Evolutionary conservation across 1,140 invertebrate species (phyloP).

Genomic region (Bombus confusus): DNA sequence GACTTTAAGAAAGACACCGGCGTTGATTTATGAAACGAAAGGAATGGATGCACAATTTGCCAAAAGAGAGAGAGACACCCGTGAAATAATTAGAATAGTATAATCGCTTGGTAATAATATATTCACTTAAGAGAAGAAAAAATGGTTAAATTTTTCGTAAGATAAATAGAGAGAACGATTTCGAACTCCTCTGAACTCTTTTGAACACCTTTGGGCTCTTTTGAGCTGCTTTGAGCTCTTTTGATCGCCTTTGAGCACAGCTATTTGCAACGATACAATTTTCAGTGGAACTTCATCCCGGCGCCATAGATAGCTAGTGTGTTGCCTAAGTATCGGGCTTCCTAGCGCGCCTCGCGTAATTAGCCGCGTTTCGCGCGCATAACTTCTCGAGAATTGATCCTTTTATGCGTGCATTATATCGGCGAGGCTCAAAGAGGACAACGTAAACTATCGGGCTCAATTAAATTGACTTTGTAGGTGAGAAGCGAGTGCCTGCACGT

Average conservation of each 20-base stretch:
- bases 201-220: background rate
- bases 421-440: conserved; percentile 19
- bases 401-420: conserved; percentile 33
- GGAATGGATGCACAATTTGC: rapidly evolving
- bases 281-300: background rate
- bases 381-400: conserved; percentile 23
- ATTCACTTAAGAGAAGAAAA: background rate
- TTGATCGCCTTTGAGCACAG: background rate
- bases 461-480: conserved; percentile 38
- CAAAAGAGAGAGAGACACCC: too few species aligned
- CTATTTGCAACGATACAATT: background rate
- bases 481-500: background rate
- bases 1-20: too few species aligned
- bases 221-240: background rate
- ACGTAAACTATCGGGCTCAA: conserved; percentile 27
- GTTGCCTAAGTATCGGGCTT: background rate
- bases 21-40: too few species aligned
- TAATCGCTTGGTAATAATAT: too few species aligned
- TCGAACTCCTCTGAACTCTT: too few species aligned
- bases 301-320: background rate
- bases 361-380: conserved; percentile 16
- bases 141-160: background rate
- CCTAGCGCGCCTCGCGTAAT: conserved; percentile 7
- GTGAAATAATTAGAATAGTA: too few species aligned
- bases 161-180: background rate